Evolutionary conservation across 2,113 vertebrate genomes (phyloP).

Genomic region (Theristicus caerulescens): DNA sequence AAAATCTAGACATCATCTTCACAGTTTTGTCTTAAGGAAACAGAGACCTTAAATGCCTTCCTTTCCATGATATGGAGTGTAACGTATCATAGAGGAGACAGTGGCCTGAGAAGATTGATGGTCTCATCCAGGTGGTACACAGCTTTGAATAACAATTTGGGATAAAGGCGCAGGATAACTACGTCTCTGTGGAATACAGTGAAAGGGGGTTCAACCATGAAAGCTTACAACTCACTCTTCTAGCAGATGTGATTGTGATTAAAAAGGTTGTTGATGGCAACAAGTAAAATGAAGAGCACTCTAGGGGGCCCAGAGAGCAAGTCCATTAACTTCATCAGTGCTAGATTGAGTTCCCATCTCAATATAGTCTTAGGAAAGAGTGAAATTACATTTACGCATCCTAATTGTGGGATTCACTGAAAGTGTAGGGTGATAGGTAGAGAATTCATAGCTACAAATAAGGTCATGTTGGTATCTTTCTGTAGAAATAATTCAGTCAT

Average conservation of each 20-base stretch:
- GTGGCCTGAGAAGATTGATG: neutral
- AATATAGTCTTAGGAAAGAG: neutral
- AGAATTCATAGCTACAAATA: constrained; percentile 1
- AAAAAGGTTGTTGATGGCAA: constrained; percentile 27
- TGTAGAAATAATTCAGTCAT: constrained; percentile 23
- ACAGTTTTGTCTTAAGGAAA: neutral
- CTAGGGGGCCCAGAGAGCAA: neutral
- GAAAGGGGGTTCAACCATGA: neutral
- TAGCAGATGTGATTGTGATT: constrained; percentile 35
- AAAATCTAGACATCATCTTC: neutral
- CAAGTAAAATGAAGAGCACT: constrained; percentile 48
- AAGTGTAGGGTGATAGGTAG: neutral
- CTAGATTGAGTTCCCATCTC: neutral
- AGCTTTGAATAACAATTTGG: neutral
- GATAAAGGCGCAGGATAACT: neutral
- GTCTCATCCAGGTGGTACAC: neutral
- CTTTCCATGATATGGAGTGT: neutral
- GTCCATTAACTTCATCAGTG: constrained; percentile 32
- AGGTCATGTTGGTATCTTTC: neutral
- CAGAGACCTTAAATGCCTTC: neutral
- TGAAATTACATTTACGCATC: neutral
- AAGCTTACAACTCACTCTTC: neutral
- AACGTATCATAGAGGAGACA: neutral
- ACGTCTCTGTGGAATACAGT: neutral
- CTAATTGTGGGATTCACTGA: neutral